Conservation (phyloP, 1,140 invertebrate genomes). For the Adelges cooleyi region DNA sequence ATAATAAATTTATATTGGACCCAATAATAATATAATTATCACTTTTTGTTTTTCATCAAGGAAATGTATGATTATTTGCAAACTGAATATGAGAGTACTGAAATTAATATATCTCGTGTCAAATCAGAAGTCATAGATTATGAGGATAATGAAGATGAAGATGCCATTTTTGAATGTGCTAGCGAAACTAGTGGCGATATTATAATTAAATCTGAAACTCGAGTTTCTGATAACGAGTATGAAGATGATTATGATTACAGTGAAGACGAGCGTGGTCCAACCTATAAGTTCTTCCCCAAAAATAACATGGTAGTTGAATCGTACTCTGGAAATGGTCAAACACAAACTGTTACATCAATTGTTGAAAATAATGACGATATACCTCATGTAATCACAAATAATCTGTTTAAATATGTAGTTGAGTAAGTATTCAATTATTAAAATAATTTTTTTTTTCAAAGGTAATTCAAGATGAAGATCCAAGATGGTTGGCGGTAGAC, state of each 20-base stretch:
- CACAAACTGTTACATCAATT: not conserved
- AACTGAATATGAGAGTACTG: constrained; percentile 5
- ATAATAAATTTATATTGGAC: not conserved
- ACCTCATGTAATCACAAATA: constrained; percentile 3
- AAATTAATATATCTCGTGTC: constrained; percentile 19
- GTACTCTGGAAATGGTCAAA: not conserved
- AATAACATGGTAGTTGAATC: not conserved
- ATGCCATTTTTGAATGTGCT: constrained; percentile 18
- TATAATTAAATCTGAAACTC: constrained; percentile 13
- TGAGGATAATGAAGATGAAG: constrained; percentile 11
- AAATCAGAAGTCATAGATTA: constrained; percentile 22
- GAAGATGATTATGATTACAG: constrained; percentile 6
- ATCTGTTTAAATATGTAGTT: too few species aligned
- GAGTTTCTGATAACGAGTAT: constrained; percentile 18
- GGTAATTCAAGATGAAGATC: constrained; percentile 15
- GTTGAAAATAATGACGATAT: not conserved
- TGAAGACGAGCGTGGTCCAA: not conserved
- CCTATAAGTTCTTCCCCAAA: too few species aligned
- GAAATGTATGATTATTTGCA: not conserved
- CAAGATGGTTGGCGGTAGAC: constrained; percentile 7
- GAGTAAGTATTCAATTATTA: too few species aligned
- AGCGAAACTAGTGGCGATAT: not conserved
- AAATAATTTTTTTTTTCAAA: not conserved
- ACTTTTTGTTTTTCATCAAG: not conserved
- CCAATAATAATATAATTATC: not conserved